These are phyloP conservation scores for Takifugu rubripes DNA, from an alignment of 2,797 vertebrate genomes.

Conservation along the genomic window DNA sequence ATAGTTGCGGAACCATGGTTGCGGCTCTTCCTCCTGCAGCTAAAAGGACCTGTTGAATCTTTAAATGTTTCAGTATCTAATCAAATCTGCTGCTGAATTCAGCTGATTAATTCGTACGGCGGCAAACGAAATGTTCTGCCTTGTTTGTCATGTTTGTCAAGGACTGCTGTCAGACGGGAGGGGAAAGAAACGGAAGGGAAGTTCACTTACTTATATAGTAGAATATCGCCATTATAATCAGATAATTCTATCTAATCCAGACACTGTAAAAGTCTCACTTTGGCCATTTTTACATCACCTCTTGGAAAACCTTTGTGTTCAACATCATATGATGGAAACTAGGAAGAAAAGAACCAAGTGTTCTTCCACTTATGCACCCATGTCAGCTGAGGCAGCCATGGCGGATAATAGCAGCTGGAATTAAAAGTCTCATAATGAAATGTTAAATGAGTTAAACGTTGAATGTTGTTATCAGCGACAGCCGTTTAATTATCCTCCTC, in stretches of 20 bases:
- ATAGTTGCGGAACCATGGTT: constrained; percentile 15
- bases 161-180: constrained; percentile 29
- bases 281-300: too few relatives aligned
- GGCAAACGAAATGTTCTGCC: constrained; percentile 83
- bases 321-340: background rate
- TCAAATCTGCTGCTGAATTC: constrained; percentile 78
- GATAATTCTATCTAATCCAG: too few relatives aligned
- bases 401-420: constrained; percentile 10
- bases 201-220: too few relatives aligned
- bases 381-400: too few relatives aligned
- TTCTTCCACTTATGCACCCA: too few relatives aligned
- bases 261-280: too few relatives aligned
- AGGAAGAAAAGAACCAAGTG: background rate
- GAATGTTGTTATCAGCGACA: background rate
- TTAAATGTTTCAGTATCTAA: constrained; percentile 68
- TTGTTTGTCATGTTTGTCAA: constrained; percentile 75
- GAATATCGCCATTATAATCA: too few relatives aligned
- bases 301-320: too few relatives aligned
- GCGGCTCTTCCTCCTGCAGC: constrained; percentile 20
- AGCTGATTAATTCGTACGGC: constrained; percentile 80
- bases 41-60: constrained; percentile 58
- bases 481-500: constrained; percentile 41
- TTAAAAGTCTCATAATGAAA: constrained; percentile 1
- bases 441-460: too few relatives aligned
- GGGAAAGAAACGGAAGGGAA: background rate